These are phyloP conservation scores for Ophonus ardosiacus DNA, from an alignment of 2,888 invertebrate genomes.

Conservation along the genomic window DNA sequence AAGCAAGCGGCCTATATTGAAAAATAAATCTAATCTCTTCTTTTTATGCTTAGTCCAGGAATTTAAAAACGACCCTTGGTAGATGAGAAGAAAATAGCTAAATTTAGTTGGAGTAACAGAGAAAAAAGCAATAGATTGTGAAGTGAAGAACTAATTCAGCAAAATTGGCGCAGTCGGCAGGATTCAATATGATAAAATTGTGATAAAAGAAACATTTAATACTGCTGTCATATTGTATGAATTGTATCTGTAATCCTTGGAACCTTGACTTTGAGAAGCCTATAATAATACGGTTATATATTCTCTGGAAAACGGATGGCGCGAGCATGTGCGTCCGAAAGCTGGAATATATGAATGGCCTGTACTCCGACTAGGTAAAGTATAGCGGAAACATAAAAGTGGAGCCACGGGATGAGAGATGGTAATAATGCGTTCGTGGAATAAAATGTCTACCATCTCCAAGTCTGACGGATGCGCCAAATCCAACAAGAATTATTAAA, in stretches of 20 bases:
- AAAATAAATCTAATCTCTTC: no score
- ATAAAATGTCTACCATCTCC: conserved; percentile 63
- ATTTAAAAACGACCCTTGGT: no score
- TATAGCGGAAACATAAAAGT: conserved; percentile 65
- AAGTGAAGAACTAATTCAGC: no score
- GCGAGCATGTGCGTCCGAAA: conserved; percentile 58
- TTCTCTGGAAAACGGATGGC: conserved; percentile 58
- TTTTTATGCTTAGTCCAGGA: no score
- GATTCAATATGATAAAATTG: no score
- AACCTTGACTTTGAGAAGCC: conserved; percentile 38
- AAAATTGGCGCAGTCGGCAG: no score
- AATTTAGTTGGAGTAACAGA: no score
- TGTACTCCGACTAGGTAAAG: conserved; percentile 56
- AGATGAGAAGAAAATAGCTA: no score
- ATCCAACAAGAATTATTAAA: neutral
- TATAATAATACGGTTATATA: conserved; percentile 63
- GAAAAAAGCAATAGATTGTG: no score
- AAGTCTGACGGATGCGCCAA: neutral
- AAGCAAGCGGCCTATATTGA: no score
- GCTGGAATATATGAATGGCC: conserved; percentile 61
- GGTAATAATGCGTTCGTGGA: conserved; percentile 67
- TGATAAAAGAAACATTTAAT: no score
- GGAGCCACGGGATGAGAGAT: conserved; percentile 64
- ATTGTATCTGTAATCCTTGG: neutral
- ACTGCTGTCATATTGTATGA: neutral